Percentiles rank a stretch among this genome's conserved stretches.
phyloP scores from a whole-genome alignment of 2,888 invertebrate species.

The Caradrina kadenii region DNA sequence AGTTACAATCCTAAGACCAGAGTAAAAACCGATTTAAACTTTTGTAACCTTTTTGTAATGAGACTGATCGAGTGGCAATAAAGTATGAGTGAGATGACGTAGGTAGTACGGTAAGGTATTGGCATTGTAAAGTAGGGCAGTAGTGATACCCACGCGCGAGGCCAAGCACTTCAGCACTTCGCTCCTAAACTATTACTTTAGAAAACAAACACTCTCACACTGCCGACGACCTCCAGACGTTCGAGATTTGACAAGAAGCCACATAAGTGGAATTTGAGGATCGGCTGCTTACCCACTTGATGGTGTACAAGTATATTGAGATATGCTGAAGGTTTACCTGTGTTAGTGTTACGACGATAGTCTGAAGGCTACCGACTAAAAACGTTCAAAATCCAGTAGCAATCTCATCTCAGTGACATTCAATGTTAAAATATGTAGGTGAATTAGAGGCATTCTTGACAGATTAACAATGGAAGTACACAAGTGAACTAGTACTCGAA shows the following conservation, averaged over 20 bases:
- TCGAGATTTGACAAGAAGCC: neutral
- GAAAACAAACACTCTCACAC: conserved; percentile 13
- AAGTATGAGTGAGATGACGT: conserved; percentile 7
- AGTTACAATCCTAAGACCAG: too few species aligned
- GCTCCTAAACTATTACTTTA: conserved; percentile 9
- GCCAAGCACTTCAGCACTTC: conserved; percentile 27
- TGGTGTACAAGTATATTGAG: neutral
- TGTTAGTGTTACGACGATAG: neutral
- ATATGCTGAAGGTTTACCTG: neutral
- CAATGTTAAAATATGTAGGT: too few species aligned
- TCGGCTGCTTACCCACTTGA: neutral
- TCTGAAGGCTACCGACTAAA: too few species aligned
- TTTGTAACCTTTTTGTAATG: too few species aligned
- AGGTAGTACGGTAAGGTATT: conserved; percentile 11
- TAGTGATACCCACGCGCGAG: conserved; percentile 23
- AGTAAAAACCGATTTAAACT: neutral
- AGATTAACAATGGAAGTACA: neutral
- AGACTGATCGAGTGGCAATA: neutral
- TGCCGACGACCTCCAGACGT: conserved; percentile 10
- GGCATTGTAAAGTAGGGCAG: conserved; percentile 46
- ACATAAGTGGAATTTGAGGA: neutral
- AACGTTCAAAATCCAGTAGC: too few species aligned
- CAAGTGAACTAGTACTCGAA: neutral
- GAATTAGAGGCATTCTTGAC: too few species aligned
- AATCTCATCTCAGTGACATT: too few species aligned